Evolutionary conservation across 2,888 invertebrate species (phyloP), one percentile per base, ranked within the genome.

Genomic region (Chrysomela aeneicollis): DNA sequence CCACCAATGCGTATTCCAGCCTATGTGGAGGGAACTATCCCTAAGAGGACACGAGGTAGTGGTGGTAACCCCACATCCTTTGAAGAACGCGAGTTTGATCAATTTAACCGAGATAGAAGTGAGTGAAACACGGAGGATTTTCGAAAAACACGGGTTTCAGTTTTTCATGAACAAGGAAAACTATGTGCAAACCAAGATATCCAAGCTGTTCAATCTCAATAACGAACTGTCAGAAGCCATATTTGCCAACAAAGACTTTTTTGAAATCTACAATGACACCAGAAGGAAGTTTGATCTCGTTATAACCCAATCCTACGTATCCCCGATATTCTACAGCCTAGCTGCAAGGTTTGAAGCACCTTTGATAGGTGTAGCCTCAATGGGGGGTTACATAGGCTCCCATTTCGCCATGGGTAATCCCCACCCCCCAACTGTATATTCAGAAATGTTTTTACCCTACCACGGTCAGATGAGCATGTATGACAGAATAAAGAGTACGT

Each of bases 391-490:
- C 52, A 67, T 68, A n/a, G 72, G 73, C 5, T 74, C 68, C 1
- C 77, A 78, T 53, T 72, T 71, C 51, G 73, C 73, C 1, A 67
- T 74, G 42, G 77, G 77, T 10, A 77, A 78, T 63, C 76, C 72
- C 0, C 66, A 73, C 52, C 74, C 73, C 26, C 74, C 77, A 5
- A 68, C 75, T 8, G 17, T 77, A 15, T 73, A 76, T 57, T 77
- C 78, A 0, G 79, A 79, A 54, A 72, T 77, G 69, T 71, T 76
- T 60, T 61, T 79, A 21, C 72, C 71, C 18, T 75, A 75, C 53
- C 67, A 76, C 32, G 75, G 75, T 32, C 61, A 66, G 1, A 71
- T 85, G 64, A 84, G 79, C n/a, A 76, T 83, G 35, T 84, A 83
- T 35, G 81, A 84, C 67, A 68, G 79, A 57, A 54, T 78, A 2